Base-by-base conservation (phyloP, 2,888 invertebrate species). In the Zygaena filipendulae region DNA sequence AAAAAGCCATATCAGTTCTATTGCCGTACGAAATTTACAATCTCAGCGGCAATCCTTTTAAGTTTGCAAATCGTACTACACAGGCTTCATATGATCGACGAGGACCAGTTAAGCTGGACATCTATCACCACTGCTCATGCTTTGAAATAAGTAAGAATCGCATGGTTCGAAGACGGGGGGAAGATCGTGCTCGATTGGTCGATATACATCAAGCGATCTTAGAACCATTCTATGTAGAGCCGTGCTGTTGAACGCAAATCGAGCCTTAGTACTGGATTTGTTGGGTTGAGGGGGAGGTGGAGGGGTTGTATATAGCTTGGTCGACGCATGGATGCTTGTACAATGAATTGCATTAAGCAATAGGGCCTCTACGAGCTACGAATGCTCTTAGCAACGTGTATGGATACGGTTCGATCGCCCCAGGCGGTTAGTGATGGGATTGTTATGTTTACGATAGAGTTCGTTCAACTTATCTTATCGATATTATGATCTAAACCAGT, bases 321-420 rank as follows among this genome's bases (percentile, higher is more conserved):
- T 30, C 42, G 36, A 34, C 44, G 50, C 48, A 58, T 51, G 62
- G 60, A 68, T 66, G 60, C 62, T 61, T 58, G 59, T 62, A 71
- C 72, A 72, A 72, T 70, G 72, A 69, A 72, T 72, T 67, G 72
- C 64, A 71, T 69, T 69, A 66, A 62, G 64, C 63, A 70, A 68
- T 71, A 70, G 56, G 52, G 53, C 50, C 59, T 57, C 51, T 52
- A 52, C 60, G 47, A 60, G 59, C 68, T 63, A 62, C 63, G 64
- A 66, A 63, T 63, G 70, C 59, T 68, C 56, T 62, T 64, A 67
- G 66, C 16, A 67, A 67, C n/a, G n/a, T 68, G 64, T 64, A 66
- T 63, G 67, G 63, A 61, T 68, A 67, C 67, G 62, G 64, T 66
- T 69, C 63, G 67, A 69, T 62, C 54, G 62, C 62, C 52, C 40